phyloP scores from a whole-genome alignment of 2,113 vertebrate genomes.

The Paradoxurus hermaphroditus region DNA sequence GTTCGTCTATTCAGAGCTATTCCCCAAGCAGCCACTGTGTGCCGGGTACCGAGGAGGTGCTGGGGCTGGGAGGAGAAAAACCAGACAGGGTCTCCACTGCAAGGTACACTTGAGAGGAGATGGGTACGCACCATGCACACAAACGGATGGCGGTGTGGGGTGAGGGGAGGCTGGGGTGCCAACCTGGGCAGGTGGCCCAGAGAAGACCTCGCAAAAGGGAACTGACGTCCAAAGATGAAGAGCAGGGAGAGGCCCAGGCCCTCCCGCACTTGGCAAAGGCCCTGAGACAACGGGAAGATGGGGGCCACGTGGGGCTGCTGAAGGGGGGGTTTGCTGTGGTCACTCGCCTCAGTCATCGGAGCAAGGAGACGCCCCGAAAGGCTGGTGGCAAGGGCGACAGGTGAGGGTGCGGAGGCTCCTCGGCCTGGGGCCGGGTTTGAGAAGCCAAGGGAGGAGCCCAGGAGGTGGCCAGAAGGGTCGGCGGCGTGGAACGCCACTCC shows the following conservation, averaged over 20 bases:
- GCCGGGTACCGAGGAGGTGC: background rate
- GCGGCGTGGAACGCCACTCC: rapidly evolving
- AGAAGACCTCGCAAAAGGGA: background rate
- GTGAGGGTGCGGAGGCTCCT: background rate
- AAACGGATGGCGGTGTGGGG: rapidly evolving
- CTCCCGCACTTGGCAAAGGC: rapidly evolving
- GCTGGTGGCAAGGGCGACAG: rapidly evolving
- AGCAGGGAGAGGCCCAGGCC: background rate
- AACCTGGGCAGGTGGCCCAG: rapidly evolving
- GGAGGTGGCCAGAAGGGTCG: background rate
- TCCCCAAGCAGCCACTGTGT: background rate
- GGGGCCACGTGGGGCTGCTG: background rate
- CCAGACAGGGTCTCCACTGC: background rate
- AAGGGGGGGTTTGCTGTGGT: background rate
- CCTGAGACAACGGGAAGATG: background rate
- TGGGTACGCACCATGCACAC: background rate
- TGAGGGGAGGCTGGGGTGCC: rapidly evolving
- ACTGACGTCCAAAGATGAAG: rapidly evolving
- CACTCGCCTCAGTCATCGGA: rapidly evolving
- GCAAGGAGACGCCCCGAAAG: background rate
- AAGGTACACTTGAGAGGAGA: background rate
- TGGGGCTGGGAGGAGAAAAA: rapidly evolving
- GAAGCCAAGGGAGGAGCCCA: background rate
- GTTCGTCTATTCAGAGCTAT: background rate
- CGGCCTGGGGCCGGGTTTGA: background rate